Evolutionary conservation across 2,888 invertebrate species (phyloP), one percentile per base, ranked within the genome.

Genomic region (Chelonus formosanus): DNA sequence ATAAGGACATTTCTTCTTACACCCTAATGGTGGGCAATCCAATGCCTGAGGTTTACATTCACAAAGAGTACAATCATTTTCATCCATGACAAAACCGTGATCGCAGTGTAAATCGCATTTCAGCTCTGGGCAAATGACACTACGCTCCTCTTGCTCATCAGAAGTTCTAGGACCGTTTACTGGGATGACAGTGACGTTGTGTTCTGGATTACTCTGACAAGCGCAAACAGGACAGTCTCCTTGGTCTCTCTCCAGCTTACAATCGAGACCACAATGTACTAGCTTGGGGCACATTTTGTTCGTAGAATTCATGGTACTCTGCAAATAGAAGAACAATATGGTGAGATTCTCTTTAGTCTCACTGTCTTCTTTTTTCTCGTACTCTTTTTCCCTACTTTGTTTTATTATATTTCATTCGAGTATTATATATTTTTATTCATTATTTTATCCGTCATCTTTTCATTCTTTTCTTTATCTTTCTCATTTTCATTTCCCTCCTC

Each of bases 31-130:
- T 59, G 79, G 71, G 68, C 81, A 82, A 20, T 71, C 74, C 35
- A 48, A 8, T 2, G 73, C 71, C 36, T 76, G 73, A 2, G 76
- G 71, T 56, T 76, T 77, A 67, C 82, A 82, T 67, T 78, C 73
- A 71, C 82, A 82, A 3, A 81, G 67, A 31, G 76, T 78, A 69
- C 82, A 83, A 59, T 78, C 79, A 63, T 79, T 78, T 64, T 78
- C 78, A 67, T 83, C 82, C 77, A 78, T 75, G 8, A 78, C 70
- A 59, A 80, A 71, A 3, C 80, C 81, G 3, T 72, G 75, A 34
- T 80, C 80, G 74, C 81, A 82, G 70, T 78, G 78, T 31, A 80
- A 73, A 60, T 78, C 76, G 71, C 82, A 81, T 53, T 76, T 76
- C 3, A 80, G 71, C 40, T 75, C 74, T 45, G 82, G 79, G 59